Evolutionary conservation across 2,113 vertebrate species (phyloP).

Genomic region (Struthidea cinerea): DNA sequence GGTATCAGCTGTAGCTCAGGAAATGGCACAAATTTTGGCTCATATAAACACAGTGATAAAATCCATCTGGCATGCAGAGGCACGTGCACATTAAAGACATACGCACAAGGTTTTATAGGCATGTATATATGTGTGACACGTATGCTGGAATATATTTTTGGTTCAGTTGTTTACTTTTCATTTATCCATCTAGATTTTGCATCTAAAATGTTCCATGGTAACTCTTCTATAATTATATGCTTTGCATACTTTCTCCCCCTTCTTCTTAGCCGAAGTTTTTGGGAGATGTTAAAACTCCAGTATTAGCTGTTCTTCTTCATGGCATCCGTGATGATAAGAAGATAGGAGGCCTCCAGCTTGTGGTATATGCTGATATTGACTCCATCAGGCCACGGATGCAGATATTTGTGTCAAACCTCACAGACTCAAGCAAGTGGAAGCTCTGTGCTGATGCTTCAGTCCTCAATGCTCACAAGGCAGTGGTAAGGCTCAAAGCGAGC

Average conservation of each 20-base stretch:
- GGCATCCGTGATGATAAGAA: constrained; percentile 61
- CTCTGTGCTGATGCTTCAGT: constrained; percentile 74
- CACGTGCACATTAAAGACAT: background rate
- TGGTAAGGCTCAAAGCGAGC: constrained; percentile 64
- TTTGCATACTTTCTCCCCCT: background rate
- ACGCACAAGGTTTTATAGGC: background rate
- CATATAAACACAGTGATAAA: background rate
- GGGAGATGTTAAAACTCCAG: constrained; percentile 57
- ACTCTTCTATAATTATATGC: background rate
- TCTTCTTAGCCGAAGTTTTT: constrained; percentile 69
- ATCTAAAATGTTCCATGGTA: background rate
- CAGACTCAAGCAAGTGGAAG: constrained; percentile 73
- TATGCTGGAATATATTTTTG: background rate
- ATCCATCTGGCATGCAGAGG: background rate
- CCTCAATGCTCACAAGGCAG: constrained; percentile 73
- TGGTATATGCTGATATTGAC: constrained; percentile 59
- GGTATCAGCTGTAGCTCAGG: background rate
- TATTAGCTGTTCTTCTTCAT: constrained; percentile 66
- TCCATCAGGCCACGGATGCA: constrained; percentile 66
- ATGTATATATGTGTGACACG: background rate
- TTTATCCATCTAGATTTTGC: background rate
- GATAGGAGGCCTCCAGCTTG: constrained; percentile 69
- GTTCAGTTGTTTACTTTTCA: background rate
- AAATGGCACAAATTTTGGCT: background rate
- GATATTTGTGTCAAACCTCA: constrained; percentile 71